Evolutionary conservation across 37 sponge, comb jelly and placozoan species (phyloP).

Genomic region (Spongilla lacustris): DNA sequence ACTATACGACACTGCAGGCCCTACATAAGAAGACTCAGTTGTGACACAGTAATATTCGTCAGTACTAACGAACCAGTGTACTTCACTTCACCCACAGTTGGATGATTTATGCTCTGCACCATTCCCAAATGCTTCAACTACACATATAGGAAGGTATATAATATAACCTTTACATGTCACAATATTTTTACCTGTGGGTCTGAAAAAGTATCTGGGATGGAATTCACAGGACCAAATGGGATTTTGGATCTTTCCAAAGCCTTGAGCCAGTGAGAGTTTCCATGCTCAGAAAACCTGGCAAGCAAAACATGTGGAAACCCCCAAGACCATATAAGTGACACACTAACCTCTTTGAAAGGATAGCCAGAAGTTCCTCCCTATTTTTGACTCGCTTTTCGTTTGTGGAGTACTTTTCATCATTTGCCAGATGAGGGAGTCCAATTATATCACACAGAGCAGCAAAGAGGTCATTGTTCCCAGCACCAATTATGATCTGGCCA

Average conservation of each 20-base stretch:
- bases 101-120: constrained; percentile 20
- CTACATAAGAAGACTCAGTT: neutral
- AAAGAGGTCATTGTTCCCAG: constrained; percentile 77
- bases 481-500: constrained; percentile 67
- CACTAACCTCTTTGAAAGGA: constrained; percentile 43
- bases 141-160: neutral
- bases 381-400: constrained; percentile 65
- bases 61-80: constrained; percentile 19
- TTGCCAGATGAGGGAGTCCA: constrained; percentile 32
- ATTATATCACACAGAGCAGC: constrained; percentile 49
- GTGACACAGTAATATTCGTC: neutral
- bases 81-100: constrained; percentile 41
- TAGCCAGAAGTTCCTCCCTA: constrained; percentile 48
- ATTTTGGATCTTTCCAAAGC: constrained; percentile 25
- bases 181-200: constrained; percentile 65
- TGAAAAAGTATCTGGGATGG: constrained; percentile 52
- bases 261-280: constrained; percentile 45
- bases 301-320: neutral
- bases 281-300: constrained; percentile 35
- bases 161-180: neutral
- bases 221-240: constrained; percentile 73
- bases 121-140: constrained; percentile 40
- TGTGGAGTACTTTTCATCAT: constrained; percentile 52
- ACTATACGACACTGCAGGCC: constrained; percentile 26
- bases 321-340: neutral